Conservation (phyloP, 1,140 invertebrate species). For the Neoseiulus cucumeris region DNA sequence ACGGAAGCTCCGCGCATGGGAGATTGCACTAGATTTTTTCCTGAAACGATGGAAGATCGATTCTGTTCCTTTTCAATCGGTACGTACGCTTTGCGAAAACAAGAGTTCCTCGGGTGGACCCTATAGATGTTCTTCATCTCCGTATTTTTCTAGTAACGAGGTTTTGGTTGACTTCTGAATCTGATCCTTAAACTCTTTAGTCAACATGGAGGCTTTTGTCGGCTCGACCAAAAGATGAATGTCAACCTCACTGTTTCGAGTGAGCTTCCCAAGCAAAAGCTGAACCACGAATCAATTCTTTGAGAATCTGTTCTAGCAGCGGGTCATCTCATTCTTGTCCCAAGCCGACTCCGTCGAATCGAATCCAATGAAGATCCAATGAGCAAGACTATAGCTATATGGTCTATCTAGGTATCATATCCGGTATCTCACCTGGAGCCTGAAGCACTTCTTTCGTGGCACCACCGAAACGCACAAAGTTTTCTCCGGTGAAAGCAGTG, state of each 20-base stretch:
- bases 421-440: conserved; percentile 42
- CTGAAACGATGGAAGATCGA: too few relatives aligned
- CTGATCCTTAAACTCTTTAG: conserved; percentile 67
- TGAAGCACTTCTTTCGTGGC: conserved; percentile 74
- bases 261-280: conserved; percentile 97
- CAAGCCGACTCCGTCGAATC: too few relatives aligned
- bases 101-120: conserved; percentile 61
- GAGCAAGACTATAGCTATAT: too few relatives aligned
- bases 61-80: too few relatives aligned
- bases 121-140: conserved; percentile 77
- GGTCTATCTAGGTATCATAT: too few relatives aligned
- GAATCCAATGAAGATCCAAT: too few relatives aligned
- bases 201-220: conserved; percentile 78
- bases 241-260: conserved; percentile 74
- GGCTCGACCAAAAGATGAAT: conserved; percentile 91
- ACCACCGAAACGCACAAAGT: conserved; percentile 78
- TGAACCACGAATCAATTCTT: too few relatives aligned
- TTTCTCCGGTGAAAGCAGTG: conserved; percentile 90
- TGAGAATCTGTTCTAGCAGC: too few relatives aligned
- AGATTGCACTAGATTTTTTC: too few relatives aligned
- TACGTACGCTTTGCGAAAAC: conserved; percentile 55
- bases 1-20: too few relatives aligned
- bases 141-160: conserved; percentile 63
- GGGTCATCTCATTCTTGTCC: too few relatives aligned
- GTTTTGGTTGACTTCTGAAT: conserved; percentile 53